Base-by-base conservation (phyloP, 2,113 vertebrate species). In the Antidorcas marsupialis region DNA sequence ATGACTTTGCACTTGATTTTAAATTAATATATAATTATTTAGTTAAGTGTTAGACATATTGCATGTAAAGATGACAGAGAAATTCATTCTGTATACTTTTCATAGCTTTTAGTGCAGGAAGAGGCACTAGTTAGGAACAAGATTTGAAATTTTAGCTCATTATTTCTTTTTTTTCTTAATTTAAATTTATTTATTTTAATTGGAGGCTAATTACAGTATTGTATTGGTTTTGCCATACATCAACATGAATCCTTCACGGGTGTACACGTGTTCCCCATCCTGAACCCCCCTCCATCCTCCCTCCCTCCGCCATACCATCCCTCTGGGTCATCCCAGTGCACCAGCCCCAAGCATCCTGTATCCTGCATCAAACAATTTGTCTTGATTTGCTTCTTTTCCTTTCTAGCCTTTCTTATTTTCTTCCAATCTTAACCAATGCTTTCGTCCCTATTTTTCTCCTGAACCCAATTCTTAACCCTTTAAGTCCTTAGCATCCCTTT, bases 351-450 rank as follows among this genome's bases (percentile, higher is more conserved):
- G 57, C 57, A 59, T 59, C 57, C 57, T 27, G 57, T 27, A 59
- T 59, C 57, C 57, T 59, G 25, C 57, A 59, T 27, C 57, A 59
- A 59, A 59, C 57, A 1, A 59, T 59, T 59, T 59, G 57, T 59
- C 57, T 78, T 94, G 14, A 71, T 97, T 97, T 89, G 16, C 6
- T 87, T 81, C 28, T 92, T n/a, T 19, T 86, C n/a, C 55, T 96
- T 81, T 45, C 15, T 21, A 87, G 30, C 2, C 23, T 91, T 96
- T 52, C 10, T 79, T 95, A 89, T 84, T 97, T 97, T 93, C 57
- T 92, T 97, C 94, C n/a, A 28, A n/a, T 28, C 4, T 36, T 82
- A 92, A 78, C 30, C 8, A 83, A 82, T 39, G 39, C 33, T 6
- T 95, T 91, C 23, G 64, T 60, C 17, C 9, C 6, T 82, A 45